Conservation (phyloP, 1,140 invertebrate species). For the Pogonognathellus flavescens region DNA sequence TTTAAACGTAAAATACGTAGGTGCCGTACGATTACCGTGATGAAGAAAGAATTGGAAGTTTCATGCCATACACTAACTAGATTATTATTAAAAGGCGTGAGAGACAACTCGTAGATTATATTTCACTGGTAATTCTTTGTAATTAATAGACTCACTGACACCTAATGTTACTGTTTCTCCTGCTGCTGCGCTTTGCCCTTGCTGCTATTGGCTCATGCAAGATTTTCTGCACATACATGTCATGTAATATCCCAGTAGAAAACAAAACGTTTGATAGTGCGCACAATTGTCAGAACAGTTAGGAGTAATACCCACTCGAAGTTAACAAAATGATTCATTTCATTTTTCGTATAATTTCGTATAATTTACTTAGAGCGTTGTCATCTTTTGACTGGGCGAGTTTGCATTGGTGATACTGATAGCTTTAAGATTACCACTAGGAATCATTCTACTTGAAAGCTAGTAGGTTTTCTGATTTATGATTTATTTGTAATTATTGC, state of each 20-base stretch:
- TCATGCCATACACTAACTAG: constrained; percentile 18
- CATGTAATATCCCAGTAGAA: not conserved
- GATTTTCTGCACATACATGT: not conserved
- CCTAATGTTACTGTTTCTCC: constrained; percentile 12
- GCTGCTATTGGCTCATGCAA: not conserved
- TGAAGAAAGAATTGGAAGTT: constrained; percentile 40
- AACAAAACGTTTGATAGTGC: not conserved
- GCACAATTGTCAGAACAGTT: too few species aligned
- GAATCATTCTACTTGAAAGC: too few species aligned
- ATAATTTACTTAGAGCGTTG: too few species aligned
- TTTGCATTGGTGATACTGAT: too few species aligned
- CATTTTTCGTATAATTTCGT: too few species aligned
- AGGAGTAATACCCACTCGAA: too few species aligned
- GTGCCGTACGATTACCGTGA: not conserved
- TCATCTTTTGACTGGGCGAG: too few species aligned
- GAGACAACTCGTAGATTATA: constrained; percentile 39
- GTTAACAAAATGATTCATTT: too few species aligned
- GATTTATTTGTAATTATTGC: too few species aligned
- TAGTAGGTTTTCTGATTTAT: too few species aligned
- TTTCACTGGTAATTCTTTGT: constrained; percentile 33
- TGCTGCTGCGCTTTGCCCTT: not conserved
- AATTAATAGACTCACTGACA: constrained; percentile 42
- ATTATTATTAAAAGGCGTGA: constrained; percentile 49
- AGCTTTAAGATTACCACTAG: too few species aligned
- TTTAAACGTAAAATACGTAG: not conserved